These are phyloP conservation scores for Anabacerthia variegaticeps DNA, from an alignment of 2,797 vertebrate species.

Conservation along the genomic window DNA sequence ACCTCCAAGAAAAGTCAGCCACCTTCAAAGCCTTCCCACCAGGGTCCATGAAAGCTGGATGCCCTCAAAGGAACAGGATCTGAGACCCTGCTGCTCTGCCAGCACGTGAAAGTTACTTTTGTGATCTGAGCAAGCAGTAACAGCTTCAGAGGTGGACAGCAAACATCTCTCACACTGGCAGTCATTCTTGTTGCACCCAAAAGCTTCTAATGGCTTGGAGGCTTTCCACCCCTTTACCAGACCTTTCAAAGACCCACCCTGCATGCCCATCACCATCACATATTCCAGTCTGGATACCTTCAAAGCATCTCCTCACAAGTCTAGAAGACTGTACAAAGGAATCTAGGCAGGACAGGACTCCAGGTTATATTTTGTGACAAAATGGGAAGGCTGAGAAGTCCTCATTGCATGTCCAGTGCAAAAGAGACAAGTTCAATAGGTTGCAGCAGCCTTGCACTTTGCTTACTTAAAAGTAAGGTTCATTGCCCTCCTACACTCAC, in stretches of 20 bases:
- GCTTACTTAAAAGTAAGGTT: neutral
- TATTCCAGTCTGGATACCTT: neutral
- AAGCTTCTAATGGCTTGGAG: neutral
- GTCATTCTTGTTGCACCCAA: neutral
- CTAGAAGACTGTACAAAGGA: neutral
- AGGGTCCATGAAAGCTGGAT: neutral
- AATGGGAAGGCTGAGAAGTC: neutral
- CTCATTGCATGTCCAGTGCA: neutral
- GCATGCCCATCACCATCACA: neutral
- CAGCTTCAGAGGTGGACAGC: neutral
- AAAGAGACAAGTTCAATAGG: neutral
- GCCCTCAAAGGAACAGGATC: neutral
- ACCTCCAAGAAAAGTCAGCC: neutral
- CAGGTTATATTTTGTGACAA: neutral
- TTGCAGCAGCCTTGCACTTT: neutral
- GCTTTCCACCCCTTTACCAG: neutral
- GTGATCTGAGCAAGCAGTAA: neutral
- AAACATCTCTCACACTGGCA: neutral
- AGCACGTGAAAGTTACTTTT: neutral
- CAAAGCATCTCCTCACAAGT: neutral
- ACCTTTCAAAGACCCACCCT: neutral
- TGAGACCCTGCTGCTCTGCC: neutral
- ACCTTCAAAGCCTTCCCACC: neutral
- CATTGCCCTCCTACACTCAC: neutral
- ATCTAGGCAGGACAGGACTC: neutral